A percentile compares a stretch with the other conserved stretches of the same genome.
Conservation (phyloP, 2,888 invertebrate species). For the Epinotia nisella region DNA sequence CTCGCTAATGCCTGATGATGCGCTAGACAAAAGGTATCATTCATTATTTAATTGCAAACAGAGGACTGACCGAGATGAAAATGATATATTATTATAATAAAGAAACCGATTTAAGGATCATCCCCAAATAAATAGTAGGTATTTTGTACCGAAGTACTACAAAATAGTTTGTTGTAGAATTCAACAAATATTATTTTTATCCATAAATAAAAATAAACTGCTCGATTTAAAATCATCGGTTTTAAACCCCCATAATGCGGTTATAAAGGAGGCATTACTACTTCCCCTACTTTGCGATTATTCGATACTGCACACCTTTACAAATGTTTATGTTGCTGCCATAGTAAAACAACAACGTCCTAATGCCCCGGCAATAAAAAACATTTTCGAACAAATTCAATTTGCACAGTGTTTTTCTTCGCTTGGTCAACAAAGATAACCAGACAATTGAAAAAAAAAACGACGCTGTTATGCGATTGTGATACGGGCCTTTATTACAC, state of each 20-base stretch:
- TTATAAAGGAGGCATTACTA: constrained; percentile 73
- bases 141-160: neutral
- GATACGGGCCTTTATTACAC: neutral
- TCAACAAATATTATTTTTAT: constrained; percentile 30
- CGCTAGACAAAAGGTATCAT: too few species aligned
- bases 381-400: constrained; percentile 23
- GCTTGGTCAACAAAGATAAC: neutral
- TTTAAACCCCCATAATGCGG: constrained; percentile 63
- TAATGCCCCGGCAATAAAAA: constrained; percentile 37
- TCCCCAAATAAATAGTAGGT: too few species aligned
- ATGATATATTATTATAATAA: too few species aligned
- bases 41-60: too few species aligned
- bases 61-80: too few species aligned
- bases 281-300: constrained; percentile 68
- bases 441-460: neutral
- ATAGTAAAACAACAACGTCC: constrained; percentile 15
- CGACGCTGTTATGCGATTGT: neutral
- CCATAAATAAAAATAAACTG: constrained; percentile 51
- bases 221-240: constrained; percentile 62
- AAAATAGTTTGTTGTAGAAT: neutral
- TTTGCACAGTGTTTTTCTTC: neutral
- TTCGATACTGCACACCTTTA: constrained; percentile 57
- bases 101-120: too few species aligned
- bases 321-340: constrained; percentile 43
- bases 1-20: too few species aligned